Conservation (phyloP, 2,797 vertebrate genomes). For the Trachurus trachurus region DNA sequence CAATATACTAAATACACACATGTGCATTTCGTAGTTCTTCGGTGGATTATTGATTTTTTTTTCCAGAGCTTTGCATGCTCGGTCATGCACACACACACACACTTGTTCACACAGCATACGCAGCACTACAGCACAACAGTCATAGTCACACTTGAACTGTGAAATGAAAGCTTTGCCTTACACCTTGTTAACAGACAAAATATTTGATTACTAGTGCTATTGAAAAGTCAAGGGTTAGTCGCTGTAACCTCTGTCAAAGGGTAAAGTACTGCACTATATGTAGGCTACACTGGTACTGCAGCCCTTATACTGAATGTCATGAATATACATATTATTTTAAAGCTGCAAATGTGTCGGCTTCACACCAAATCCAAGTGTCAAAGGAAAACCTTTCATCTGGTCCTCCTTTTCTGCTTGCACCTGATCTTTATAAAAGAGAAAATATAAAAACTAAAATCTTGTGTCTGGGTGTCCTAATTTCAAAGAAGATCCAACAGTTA, state of each 20-base stretch:
- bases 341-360: not conserved
- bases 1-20: slow-evolving; percentile 29
- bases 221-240: slow-evolving; percentile 60
- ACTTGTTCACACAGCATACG: not conserved
- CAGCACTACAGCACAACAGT: slow-evolving; percentile 13
- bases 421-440: slow-evolving; percentile 6
- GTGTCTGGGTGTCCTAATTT: not conserved
- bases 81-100: slow-evolving; percentile 4
- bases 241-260: slow-evolving; percentile 42
- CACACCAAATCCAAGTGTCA: not conserved
- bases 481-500: slow-evolving; percentile 1
- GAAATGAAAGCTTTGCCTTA: slow-evolving; percentile 65
- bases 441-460: not conserved
- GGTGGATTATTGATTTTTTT: slow-evolving; percentile 50
- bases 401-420: not conserved
- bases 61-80: slow-evolving; percentile 33
- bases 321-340: slow-evolving; percentile 21
- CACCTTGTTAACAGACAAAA: slow-evolving; percentile 61
- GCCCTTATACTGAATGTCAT: slow-evolving; percentile 13
- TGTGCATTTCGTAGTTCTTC: slow-evolving; percentile 42
- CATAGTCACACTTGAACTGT: slow-evolving; percentile 6
- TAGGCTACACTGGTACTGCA: slow-evolving; percentile 9
- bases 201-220: slow-evolving; percentile 50
- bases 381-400: not conserved
- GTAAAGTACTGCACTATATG: slow-evolving; percentile 19